These are phyloP conservation scores for Eurystomus gularis DNA, from an alignment of 2,113 vertebrate species.

Conservation along the genomic window DNA sequence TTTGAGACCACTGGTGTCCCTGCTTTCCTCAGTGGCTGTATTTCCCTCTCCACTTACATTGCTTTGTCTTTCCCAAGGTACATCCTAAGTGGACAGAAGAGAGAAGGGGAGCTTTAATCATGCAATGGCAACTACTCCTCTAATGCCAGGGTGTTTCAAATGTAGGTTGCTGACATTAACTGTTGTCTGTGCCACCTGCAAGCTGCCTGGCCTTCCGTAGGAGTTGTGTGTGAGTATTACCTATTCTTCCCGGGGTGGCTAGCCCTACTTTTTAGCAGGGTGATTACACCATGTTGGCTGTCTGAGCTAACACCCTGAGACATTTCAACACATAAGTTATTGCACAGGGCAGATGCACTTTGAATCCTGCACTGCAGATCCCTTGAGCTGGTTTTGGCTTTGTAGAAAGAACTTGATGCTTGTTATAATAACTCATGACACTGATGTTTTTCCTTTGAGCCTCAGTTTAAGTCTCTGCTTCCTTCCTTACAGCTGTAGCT, in stretches of 20 bases:
- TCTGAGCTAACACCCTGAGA: not conserved
- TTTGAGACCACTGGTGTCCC: not conserved
- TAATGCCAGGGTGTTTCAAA: not conserved
- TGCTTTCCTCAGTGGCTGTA: not conserved
- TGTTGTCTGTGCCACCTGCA: not conserved
- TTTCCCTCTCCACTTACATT: not conserved
- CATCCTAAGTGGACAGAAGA: fast-evolving
- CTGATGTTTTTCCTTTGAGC: not conserved
- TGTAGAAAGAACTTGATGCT: not conserved
- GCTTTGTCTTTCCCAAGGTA: not conserved
- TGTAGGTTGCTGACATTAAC: not conserved
- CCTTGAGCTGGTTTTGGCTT: not conserved
- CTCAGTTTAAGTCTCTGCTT: not conserved
- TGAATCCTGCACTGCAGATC: not conserved
- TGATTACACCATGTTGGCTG: not conserved
- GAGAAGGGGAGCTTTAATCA: not conserved
- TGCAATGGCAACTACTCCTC: not conserved
- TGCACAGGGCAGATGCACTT: not conserved
- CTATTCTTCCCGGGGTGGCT: fast-evolving
- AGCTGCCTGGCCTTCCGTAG: not conserved
- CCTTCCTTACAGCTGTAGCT: not conserved
- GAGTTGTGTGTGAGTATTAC: not conserved
- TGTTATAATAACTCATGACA: fast-evolving
- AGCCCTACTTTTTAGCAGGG: not conserved
- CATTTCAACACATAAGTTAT: not conserved